Conservation (phyloP, 37 sponge, comb jelly and placozoan genomes). For the Tethya wilhelma region DNA sequence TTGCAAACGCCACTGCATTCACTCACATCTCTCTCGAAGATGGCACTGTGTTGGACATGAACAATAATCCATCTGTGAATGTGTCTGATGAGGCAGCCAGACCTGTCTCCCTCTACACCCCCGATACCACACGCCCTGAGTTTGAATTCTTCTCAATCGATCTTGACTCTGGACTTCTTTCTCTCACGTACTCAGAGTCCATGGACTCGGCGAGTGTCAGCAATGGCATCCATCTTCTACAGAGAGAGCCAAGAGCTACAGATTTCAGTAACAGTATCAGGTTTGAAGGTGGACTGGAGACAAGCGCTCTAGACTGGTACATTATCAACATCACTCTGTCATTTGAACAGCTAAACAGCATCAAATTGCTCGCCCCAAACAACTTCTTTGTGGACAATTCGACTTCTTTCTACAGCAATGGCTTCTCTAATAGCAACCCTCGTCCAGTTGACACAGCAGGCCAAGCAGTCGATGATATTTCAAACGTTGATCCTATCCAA, state of each 20-base stretch:
- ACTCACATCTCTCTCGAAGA: conserved; percentile 62
- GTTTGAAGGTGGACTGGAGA: conserved; percentile 20
- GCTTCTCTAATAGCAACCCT: background rate
- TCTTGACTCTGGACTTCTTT: conserved; percentile 59
- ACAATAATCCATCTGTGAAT: conserved; percentile 56
- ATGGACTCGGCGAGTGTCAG: conserved; percentile 50
- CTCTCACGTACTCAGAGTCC: conserved; percentile 77
- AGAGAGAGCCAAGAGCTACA: background rate
- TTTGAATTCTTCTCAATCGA: conserved; percentile 69
- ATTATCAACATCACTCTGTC: conserved; percentile 75
- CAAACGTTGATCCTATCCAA: background rate
- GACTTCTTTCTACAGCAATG: conserved; percentile 31
- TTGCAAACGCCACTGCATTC: conserved; percentile 32
- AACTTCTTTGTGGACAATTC: conserved; percentile 26
- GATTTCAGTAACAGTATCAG: background rate
- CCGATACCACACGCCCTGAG: conserved; percentile 58
- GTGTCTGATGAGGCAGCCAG: conserved; percentile 32
- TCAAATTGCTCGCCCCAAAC: conserved; percentile 52
- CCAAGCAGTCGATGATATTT: background rate
- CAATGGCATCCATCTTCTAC: conserved; percentile 12
- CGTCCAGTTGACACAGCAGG: conserved; percentile 46
- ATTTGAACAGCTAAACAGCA: conserved; percentile 42
- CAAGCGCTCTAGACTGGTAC: conserved; percentile 72
- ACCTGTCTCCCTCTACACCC: conserved; percentile 20
- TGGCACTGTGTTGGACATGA: conserved; percentile 68